phyloP scores from a whole-genome alignment of 1,140 invertebrate genomes.

The Lepidostoma basale region DNA sequence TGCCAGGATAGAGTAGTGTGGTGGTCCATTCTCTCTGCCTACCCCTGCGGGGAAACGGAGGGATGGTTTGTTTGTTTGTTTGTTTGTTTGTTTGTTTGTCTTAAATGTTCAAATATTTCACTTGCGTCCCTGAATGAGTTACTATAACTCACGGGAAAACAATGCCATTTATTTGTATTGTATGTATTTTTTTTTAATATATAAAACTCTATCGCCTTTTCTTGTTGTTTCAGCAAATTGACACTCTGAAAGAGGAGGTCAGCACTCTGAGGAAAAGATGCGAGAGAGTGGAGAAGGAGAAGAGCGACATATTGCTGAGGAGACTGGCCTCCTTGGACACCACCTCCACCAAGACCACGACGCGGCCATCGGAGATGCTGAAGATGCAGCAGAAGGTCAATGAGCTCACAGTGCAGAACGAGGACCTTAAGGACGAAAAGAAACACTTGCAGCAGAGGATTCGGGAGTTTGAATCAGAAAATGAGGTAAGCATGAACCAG shows the following conservation, averaged over 20 bases:
- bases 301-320: slow-evolving; percentile 81
- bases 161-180: too few relatives aligned
- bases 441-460: slow-evolving; percentile 73
- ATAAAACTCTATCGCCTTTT: too few relatives aligned
- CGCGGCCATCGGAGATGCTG: slow-evolving; percentile 68
- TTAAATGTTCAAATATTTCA: too few relatives aligned
- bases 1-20: too few relatives aligned
- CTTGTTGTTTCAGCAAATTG: slow-evolving; percentile 59
- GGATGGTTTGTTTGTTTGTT: too few relatives aligned
- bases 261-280: slow-evolving; percentile 73
- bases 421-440: slow-evolving; percentile 83
- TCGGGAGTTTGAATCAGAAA: slow-evolving; percentile 73
- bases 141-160: too few relatives aligned
- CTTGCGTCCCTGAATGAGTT: too few relatives aligned
- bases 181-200: too few relatives aligned
- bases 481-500: slow-evolving; percentile 62
- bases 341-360: slow-evolving; percentile 70
- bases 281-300: slow-evolving; percentile 82
- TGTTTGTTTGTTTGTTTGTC: too few relatives aligned
- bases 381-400: slow-evolving; percentile 83
- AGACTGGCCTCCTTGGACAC: slow-evolving; percentile 77
- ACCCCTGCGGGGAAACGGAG: too few relatives aligned
- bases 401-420: slow-evolving; percentile 77
- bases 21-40: too few relatives aligned
- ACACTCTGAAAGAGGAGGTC: slow-evolving; percentile 71